Percentiles rank a stretch among this genome's conserved stretches.
Conservation (phyloP, 2,113 vertebrate species). For the Gallinago paraguaiae region DNA sequence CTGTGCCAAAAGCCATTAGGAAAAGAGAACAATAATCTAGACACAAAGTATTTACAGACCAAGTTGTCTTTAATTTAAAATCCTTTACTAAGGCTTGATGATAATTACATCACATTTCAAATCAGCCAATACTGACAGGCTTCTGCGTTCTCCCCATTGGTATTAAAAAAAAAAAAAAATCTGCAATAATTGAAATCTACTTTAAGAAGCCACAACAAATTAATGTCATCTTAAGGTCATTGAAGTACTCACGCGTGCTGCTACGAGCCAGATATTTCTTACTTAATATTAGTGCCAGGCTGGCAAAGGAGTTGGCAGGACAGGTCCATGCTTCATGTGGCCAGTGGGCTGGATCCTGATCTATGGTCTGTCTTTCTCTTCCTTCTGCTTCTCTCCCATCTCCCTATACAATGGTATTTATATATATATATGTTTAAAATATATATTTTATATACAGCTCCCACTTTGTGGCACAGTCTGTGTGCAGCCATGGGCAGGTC, state of each 20-base stretch:
- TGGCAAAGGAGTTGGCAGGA: not conserved
- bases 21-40: constrained; percentile 33
- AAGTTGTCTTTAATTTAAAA: constrained; percentile 53
- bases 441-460: too few species aligned
- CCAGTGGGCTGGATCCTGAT: not conserved
- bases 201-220: not conserved
- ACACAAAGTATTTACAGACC: constrained; percentile 46
- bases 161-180: not conserved
- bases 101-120: constrained; percentile 12
- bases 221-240: not conserved
- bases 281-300: not conserved
- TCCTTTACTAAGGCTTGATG: not conserved
- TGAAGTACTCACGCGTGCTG: not conserved
- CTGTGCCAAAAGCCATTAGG: constrained; percentile 64
- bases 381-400: not conserved
- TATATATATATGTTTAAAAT: not conserved
- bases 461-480: accelerated
- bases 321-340: accelerated
- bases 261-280: not conserved
- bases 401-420: not conserved
- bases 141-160: not conserved
- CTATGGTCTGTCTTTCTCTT: not conserved
- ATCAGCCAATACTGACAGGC: not conserved
- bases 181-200: not conserved
- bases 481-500: not conserved